phyloP scores from a whole-genome alignment of 2,888 invertebrate genomes.

The Oscheius onirici region DNA sequence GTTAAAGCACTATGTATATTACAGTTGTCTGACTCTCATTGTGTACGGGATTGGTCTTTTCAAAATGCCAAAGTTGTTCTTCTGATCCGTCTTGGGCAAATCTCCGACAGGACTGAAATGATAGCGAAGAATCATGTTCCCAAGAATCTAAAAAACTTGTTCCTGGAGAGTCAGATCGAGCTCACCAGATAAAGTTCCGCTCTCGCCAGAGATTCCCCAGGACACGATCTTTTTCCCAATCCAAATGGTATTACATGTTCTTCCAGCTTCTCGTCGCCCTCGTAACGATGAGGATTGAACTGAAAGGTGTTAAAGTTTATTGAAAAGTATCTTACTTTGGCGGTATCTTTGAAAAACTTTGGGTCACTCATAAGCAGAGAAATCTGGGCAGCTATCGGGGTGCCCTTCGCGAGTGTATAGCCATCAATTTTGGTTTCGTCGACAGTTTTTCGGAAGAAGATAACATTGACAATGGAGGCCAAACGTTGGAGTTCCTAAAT shows the following conservation, averaged over 20 bases:
- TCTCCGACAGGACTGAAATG: constrained; percentile 34
- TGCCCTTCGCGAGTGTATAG: constrained; percentile 34
- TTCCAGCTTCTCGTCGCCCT: constrained; percentile 30
- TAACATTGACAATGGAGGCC: constrained; percentile 48
- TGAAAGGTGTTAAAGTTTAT: no score
- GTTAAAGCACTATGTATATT: no score
- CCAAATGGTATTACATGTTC: constrained; percentile 44
- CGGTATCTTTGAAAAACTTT: constrained; percentile 19
- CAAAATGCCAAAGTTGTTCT: neutral
- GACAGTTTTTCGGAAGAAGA: constrained; percentile 24
- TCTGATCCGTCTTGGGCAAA: constrained; percentile 32
- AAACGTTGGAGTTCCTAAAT: constrained; percentile 49
- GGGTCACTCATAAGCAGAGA: constrained; percentile 43
- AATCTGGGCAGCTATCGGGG: constrained; percentile 42
- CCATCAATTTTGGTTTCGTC: constrained; percentile 32
- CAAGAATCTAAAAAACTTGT: constrained; percentile 37
- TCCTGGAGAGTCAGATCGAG: neutral
- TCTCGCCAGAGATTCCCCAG: constrained; percentile 45
- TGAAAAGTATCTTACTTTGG: no score
- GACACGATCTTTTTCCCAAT: constrained; percentile 47
- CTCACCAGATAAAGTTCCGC: constrained; percentile 48
- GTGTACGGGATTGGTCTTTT: no score
- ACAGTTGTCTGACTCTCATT: no score
- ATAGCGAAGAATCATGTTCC: constrained; percentile 42
- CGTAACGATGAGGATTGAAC: constrained; percentile 32